phyloP scores from a whole-genome alignment of 2,888 invertebrate species.

The Dryobotodes eremita region DNA sequence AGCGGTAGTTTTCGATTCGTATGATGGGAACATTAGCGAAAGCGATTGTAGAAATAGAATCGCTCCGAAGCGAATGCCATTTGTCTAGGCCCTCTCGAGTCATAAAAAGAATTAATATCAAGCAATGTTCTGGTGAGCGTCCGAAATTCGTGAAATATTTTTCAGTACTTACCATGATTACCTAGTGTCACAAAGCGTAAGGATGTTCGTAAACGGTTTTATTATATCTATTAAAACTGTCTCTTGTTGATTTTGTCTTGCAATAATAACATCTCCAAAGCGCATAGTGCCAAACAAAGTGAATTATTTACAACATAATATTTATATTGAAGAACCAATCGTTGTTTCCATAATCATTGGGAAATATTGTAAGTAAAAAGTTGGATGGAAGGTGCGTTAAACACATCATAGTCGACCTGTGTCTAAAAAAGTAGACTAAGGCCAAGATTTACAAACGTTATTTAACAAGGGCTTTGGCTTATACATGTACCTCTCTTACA shows the following conservation, averaged over 20 bases:
- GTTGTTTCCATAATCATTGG: background rate
- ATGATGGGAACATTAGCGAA: too few species aligned
- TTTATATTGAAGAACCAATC: background rate
- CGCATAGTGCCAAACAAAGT: background rate
- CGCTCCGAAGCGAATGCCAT: too few species aligned
- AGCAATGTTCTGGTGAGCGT: background rate
- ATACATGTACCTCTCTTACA: background rate
- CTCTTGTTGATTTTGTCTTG: background rate
- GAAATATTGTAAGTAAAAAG: too few species aligned
- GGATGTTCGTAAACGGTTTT: background rate
- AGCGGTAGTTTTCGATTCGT: too few species aligned
- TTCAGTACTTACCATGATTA: background rate
- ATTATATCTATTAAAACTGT: background rate
- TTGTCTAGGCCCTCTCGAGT: too few species aligned
- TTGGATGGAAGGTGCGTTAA: background rate
- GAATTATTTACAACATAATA: background rate
- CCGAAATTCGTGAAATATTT: background rate
- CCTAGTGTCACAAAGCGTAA: background rate
- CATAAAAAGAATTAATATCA: too few species aligned
- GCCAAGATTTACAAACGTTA: background rate
- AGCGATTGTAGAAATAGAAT: too few species aligned
- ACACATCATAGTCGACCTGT: background rate
- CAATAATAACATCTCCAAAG: conserved; percentile 2
- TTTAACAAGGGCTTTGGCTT: background rate
- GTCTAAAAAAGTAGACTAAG: background rate